Evolutionary conservation across 30 jellyfish, hydroid and myxozoan genomes (phyloP), one percentile per base, ranked within the genome.

Genomic region (Aurelia sp.): DNA sequence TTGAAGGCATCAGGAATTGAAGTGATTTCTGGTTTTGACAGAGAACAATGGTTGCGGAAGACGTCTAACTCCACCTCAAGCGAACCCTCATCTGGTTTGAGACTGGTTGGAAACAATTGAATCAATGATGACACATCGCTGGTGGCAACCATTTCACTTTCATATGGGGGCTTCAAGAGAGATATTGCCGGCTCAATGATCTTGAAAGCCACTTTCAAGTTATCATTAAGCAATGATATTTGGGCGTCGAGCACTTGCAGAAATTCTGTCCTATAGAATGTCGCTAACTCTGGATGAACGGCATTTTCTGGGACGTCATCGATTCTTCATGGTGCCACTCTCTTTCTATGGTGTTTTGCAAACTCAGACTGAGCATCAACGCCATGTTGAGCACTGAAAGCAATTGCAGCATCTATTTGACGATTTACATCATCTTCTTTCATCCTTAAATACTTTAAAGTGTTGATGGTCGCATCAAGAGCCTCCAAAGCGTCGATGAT

Each of bases 281-380:
- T 11, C 9, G 66, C 21, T 19, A 74, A 74, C 52, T 74, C 78
- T 5, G 33, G 41, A 59, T 57, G 47, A n/a, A 41, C 31, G 30
- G 89, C 89, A 61, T 48, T 78, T 78, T 78, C 89, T n/a, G 82
- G 89, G 31, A 41, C 65, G 13, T 78, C 80, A 78, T 81, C 83
- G 21, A 81, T 53, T 57, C 85, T 47, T 66, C 55, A 1, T 52
- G 91, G 85, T 66, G 68, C 65, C 33, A 80, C 48, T 51, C 71
- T 47, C 58, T 48, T 57, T 81, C 85, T 81, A 77, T 81, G 91
- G 91, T 81, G 71, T 65, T 81, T 67, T 66, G 60, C 91, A 81
- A 65, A 81, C 67, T 81, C 85, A 65, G 84, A 21, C 55, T 81
- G 74, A 52, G 75, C 91, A 81, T 64, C 84, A 69, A 81, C 24